These are phyloP conservation scores for Kryphioiulus occultus DNA, from an alignment of 2,888 invertebrate genomes.

Conservation along the genomic window DNA sequence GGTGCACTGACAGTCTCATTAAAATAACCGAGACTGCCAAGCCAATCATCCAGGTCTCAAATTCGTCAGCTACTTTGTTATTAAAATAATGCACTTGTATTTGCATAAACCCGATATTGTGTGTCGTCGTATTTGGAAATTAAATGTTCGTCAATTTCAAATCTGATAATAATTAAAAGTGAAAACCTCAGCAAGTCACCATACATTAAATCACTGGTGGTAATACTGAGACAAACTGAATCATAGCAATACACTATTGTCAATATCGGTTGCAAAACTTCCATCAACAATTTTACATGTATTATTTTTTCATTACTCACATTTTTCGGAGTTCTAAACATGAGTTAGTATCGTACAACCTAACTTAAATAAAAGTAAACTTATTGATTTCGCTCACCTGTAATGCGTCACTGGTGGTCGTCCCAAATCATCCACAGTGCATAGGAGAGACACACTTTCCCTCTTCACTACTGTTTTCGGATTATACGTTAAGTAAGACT, in stretches of 20 bases:
- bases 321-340: not conserved
- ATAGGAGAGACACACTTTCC: constrained; percentile 80
- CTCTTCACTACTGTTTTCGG: constrained; percentile 83
- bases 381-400: constrained; percentile 51
- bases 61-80: not conserved
- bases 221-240: not conserved
- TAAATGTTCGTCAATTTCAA: not conserved
- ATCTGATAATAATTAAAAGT: constrained; percentile 3
- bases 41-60: not conserved
- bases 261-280: not conserved
- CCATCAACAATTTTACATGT: not conserved
- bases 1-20: not conserved
- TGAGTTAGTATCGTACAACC: not conserved
- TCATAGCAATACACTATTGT: not conserved
- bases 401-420: constrained; percentile 69
- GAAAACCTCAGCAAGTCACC: not conserved
- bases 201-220: not conserved
- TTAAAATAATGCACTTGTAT: not conserved
- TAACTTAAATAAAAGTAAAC: not conserved
- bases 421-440: constrained; percentile 83
- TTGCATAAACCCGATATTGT: not conserved
- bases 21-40: not conserved
- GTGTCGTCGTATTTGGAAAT: not conserved
- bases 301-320: not conserved
- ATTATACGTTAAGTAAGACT: constrained; percentile 77